phyloP scores from a whole-genome alignment of 2,888 invertebrate species.

The Macrosoma leucophasiata region DNA sequence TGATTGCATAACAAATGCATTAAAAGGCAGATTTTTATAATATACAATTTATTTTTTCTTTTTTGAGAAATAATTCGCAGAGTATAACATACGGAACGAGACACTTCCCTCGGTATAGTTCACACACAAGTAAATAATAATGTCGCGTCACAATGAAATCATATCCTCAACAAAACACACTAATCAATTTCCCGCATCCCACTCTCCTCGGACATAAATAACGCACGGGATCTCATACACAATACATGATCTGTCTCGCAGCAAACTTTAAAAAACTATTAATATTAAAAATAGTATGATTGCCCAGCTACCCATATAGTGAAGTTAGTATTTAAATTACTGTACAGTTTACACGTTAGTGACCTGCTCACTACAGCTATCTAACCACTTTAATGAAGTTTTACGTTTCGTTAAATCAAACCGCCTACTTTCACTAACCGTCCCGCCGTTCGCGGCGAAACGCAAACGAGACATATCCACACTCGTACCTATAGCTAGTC shows the following conservation, averaged over 20 bases:
- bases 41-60: slow-evolving; percentile 52
- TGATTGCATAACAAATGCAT: slow-evolving; percentile 53
- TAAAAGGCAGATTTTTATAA: slow-evolving; percentile 61
- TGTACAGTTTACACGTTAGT: slow-evolving; percentile 63
- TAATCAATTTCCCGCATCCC: slow-evolving; percentile 40
- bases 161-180: slow-evolving; percentile 29
- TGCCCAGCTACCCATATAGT: slow-evolving; percentile 73
- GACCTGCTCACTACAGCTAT: slow-evolving; percentile 59
- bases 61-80: slow-evolving; percentile 39
- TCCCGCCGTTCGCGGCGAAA: slow-evolving; percentile 1
- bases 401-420: too few relatives aligned
- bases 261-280: slow-evolving; percentile 52
- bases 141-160: slow-evolving; percentile 18
- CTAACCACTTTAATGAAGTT: slow-evolving; percentile 54
- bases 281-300: slow-evolving; percentile 69
- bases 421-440: slow-evolving; percentile 28
- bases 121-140: slow-evolving; percentile 26
- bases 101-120: slow-evolving; percentile 27
- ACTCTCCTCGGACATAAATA: slow-evolving; percentile 41
- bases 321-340: slow-evolving; percentile 70
- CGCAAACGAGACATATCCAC: slow-evolving; percentile 11
- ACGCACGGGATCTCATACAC: slow-evolving; percentile 50
- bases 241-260: slow-evolving; percentile 51
- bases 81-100: slow-evolving; percentile 25
- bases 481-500: slow-evolving; percentile 36